Evolutionary conservation across 2,888 invertebrate genomes (phyloP).

Genomic region (Drosophila hamatofila): DNA sequence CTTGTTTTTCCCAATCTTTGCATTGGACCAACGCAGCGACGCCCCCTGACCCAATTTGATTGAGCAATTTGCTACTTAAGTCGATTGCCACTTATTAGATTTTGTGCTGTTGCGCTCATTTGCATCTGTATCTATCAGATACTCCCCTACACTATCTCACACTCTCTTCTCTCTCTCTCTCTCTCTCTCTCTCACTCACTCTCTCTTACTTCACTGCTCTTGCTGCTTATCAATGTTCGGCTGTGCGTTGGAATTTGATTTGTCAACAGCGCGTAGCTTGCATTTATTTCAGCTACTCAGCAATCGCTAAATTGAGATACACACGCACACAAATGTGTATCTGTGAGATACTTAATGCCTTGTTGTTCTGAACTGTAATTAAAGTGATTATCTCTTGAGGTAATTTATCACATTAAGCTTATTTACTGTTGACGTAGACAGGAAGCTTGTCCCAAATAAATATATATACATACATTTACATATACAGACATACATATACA

Average conservation of each 20-base stretch:
- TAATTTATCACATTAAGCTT: slow-evolving; percentile 67
- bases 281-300: slow-evolving; percentile 37
- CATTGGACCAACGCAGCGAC: slow-evolving; percentile 31
- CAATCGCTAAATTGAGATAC: slow-evolving; percentile 35
- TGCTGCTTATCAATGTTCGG: slow-evolving; percentile 16
- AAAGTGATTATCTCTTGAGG: slow-evolving; percentile 61
- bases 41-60: slow-evolving; percentile 71
- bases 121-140: slow-evolving; percentile 52
- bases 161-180: neutral
- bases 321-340: slow-evolving; percentile 38
- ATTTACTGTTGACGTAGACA: slow-evolving; percentile 54
- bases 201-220: neutral
- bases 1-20: slow-evolving; percentile 35
- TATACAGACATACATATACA: neutral
- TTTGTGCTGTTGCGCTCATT: slow-evolving; percentile 56
- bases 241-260: slow-evolving; percentile 43
- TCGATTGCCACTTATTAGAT: slow-evolving; percentile 66
- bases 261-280: slow-evolving; percentile 58
- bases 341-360: slow-evolving; percentile 50
- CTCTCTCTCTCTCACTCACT: slow-evolving; percentile 10
- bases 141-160: slow-evolving; percentile 10
- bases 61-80: slow-evolving; percentile 70
- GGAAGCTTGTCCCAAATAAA: slow-evolving; percentile 65
- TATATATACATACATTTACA: neutral
- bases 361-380: slow-evolving; percentile 68